Evolutionary conservation across 2,113 vertebrate species (phyloP), one percentile per base, ranked within the genome.

Genomic region (Gadus chalcogrammus): DNA sequence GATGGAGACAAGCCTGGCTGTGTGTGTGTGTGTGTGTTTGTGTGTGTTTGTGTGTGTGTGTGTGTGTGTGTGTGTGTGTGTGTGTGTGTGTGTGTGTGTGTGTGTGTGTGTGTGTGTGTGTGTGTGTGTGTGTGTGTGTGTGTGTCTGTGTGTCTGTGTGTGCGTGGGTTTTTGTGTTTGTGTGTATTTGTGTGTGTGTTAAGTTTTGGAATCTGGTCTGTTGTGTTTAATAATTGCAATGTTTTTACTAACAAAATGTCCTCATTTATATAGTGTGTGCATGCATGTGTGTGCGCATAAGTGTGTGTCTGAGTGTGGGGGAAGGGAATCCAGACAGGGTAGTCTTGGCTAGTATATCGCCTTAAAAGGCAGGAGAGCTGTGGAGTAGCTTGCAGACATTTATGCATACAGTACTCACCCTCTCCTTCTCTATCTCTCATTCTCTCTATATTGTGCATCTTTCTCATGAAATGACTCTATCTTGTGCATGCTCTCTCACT

Each of bases 331-430:
- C 42, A 48, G 42, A 71, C 82, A 71, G 81, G 7, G 72, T 77
- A 82, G 78, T 90, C 83, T 89, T 91, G 87, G 89, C 84, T 72
- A 72, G 84, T 79, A 68, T 86, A 89, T 90, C 77, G 69, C 92
- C 90, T 90, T 92, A 91, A 90, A 92, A 91, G 90, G 83, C 88
- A 93, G 71, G 75, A 69, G 74, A 78, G 70, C 72, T 67, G 63
- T 71, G 75, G 72, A 77, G 72, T 70, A 70, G 67, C 68, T 79
- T 83, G 71, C 75, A 75, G 74, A 83, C 75, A 75, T 73, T 80
- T 76, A 72, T 79, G 81, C 77, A 58, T 58, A 58, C 55, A n/a
- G 55, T 58, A 58, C 55, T 77, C 62, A 80, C 67, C 65, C 55
- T 58, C 55, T 58, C 15, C 15, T 5, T 17, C 20, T 67, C 22